These are phyloP conservation scores for Amphimedon queenslandica DNA, from an alignment of 37 sponge, comb jelly and placozoan genomes.

Conservation along the genomic window DNA sequence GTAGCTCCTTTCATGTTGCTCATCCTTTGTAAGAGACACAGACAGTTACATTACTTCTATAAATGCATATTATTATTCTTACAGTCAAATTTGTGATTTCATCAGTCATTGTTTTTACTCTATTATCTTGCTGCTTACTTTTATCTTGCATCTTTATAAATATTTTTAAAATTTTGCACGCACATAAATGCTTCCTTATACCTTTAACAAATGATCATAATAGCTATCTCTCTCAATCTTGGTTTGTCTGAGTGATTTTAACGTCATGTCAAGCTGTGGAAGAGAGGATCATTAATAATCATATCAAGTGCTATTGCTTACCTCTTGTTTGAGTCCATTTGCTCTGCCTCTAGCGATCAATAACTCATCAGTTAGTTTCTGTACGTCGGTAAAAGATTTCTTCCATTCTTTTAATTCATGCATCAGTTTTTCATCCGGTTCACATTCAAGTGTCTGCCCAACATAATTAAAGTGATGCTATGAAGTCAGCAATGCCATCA, in stretches of 20 bases:
- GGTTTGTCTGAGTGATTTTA: slow-evolving; percentile 38
- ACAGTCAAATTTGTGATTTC: too few species aligned
- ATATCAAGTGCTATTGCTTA: too few species aligned
- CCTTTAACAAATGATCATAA: slow-evolving; percentile 17
- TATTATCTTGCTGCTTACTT: too few species aligned
- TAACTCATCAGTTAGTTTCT: slow-evolving; percentile 63
- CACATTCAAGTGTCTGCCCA: slow-evolving; percentile 56
- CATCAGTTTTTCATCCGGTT: slow-evolving; percentile 62
- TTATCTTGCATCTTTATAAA: too few species aligned
- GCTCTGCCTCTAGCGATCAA: slow-evolving; percentile 42
- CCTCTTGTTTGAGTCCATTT: slow-evolving; percentile 53
- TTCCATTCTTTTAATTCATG: slow-evolving; percentile 81
- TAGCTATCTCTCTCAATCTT: slow-evolving; percentile 28
- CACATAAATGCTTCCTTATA: too few species aligned
- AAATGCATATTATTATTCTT: too few species aligned
- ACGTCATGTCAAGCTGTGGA: slow-evolving; percentile 20
- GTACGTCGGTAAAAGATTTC: slow-evolving; percentile 56
- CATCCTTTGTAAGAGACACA: too few species aligned
- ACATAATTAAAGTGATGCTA: neutral
- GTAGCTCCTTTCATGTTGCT: too few species aligned
- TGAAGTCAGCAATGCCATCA: neutral
- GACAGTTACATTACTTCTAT: too few species aligned
- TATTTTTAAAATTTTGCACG: too few species aligned
- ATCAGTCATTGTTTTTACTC: too few species aligned
- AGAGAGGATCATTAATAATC: neutral